A percentile compares a stretch with the other conserved stretches of the same genome.
Evolutionary conservation across 2,113 vertebrate species (phyloP).

Genomic region (Istiophorus platypterus): DNA sequence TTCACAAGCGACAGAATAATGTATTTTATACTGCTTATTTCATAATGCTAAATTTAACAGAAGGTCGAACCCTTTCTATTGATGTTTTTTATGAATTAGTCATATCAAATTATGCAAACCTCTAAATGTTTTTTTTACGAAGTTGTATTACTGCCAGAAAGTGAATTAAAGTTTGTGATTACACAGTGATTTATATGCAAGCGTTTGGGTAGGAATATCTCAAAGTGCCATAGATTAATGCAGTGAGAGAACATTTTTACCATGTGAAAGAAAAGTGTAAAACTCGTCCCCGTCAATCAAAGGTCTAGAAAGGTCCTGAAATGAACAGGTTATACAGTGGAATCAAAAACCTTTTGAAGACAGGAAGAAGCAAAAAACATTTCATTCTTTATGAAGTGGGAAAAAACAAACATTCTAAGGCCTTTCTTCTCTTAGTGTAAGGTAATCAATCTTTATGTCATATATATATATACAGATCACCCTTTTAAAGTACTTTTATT

Average conservation of each 20-base stretch:
- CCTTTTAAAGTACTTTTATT: slow-evolving; percentile 2
- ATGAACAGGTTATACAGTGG: neutral
- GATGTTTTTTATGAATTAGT: slow-evolving; percentile 25
- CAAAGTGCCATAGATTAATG: neutral
- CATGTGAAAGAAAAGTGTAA: neutral
- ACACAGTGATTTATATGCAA: slow-evolving; percentile 1
- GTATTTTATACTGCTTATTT: slow-evolving; percentile 3
- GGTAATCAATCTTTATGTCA: neutral
- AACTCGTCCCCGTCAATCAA: neutral
- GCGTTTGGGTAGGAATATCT: neutral
- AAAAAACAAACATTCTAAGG: neutral
- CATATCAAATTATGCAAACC: slow-evolving; percentile 8
- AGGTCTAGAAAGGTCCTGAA: neutral
- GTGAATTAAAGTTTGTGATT: slow-evolving; percentile 24
- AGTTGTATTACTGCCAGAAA: slow-evolving; percentile 12
- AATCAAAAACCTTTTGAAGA: neutral
- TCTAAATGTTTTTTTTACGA: slow-evolving; percentile 11
- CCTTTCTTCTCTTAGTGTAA: neutral
- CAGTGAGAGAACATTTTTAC: neutral
- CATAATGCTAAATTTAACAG: slow-evolving; percentile 20
- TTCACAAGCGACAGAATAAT: neutral
- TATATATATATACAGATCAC: neutral
- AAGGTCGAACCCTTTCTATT: neutral
- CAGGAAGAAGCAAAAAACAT: neutral
- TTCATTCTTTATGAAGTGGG: neutral